A percentile compares a stretch with the other conserved stretches of the same genome.
Conservation (phyloP, 2,113 vertebrate species). For the Channa maculata region DNA sequence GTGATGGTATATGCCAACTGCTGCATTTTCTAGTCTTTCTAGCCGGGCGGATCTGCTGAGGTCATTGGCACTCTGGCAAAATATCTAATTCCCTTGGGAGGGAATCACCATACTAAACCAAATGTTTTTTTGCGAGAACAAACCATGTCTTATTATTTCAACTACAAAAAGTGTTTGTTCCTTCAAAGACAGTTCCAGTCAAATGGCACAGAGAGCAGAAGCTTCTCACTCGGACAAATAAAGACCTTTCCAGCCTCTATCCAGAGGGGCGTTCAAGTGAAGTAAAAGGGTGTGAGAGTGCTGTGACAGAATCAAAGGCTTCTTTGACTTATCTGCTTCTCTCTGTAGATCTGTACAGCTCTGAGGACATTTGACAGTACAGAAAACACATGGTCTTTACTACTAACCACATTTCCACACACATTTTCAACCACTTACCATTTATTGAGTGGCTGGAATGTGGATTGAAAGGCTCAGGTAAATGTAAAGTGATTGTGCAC, state of each 20-base stretch:
- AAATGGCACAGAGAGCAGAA: slow-evolving; percentile 58
- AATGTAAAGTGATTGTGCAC: slow-evolving; percentile 42
- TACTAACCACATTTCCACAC: slow-evolving; percentile 34
- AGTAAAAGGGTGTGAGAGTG: slow-evolving; percentile 51
- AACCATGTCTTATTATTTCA: slow-evolving; percentile 59
- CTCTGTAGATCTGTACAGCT: slow-evolving; percentile 66
- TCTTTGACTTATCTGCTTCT: slow-evolving; percentile 59
- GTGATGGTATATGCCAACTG: slow-evolving; percentile 23
- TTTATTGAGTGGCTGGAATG: slow-evolving; percentile 33
- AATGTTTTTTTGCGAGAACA: slow-evolving; percentile 53
- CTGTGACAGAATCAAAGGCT: slow-evolving; percentile 67
- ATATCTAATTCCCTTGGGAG: slow-evolving; percentile 50
- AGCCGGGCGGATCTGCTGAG: slow-evolving; percentile 10
- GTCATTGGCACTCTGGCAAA: slow-evolving; percentile 40
- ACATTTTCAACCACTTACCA: slow-evolving; percentile 21
- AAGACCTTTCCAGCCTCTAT: slow-evolving; percentile 58
- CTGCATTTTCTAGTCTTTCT: slow-evolving; percentile 34
- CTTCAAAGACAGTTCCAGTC: slow-evolving; percentile 61
- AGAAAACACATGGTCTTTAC: slow-evolving; percentile 62
- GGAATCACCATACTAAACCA: slow-evolving; percentile 52
- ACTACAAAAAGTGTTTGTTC: slow-evolving; percentile 70
- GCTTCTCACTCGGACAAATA: slow-evolving; percentile 61
- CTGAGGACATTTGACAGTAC: slow-evolving; percentile 58
- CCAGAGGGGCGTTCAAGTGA: slow-evolving; percentile 51
- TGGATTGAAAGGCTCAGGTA: slow-evolving; percentile 23